Conservation (phyloP, 1,140 invertebrate genomes). For the Drosophila littoralis region DNA sequence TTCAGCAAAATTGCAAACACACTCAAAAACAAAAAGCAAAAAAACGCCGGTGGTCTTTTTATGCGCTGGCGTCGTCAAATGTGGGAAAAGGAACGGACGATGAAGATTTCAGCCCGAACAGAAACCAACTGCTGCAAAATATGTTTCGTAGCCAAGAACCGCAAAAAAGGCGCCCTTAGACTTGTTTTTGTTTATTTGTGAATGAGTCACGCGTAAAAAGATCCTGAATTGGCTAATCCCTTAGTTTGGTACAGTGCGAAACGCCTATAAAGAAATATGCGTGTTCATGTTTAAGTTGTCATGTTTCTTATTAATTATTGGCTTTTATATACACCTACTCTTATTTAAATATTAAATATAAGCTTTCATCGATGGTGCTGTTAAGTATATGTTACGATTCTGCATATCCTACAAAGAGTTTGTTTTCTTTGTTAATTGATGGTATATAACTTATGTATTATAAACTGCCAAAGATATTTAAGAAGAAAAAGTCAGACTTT, state of each 20-base stretch:
- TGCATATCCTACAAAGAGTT: no score
- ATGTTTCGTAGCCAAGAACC: constrained; percentile 30
- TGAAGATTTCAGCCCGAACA: constrained; percentile 32
- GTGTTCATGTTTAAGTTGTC: neutral
- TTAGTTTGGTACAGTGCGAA: constrained; percentile 35
- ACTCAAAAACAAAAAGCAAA: constrained; percentile 33
- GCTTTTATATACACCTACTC: no score
- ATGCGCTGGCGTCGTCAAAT: constrained; percentile 20
- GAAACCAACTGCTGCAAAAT: constrained; percentile 30
- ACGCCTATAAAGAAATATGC: neutral
- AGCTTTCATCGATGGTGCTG: no score
- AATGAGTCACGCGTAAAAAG: constrained; percentile 58
- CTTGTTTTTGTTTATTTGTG: constrained; percentile 46
- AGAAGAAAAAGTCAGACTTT: no score
- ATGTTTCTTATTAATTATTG: neutral
- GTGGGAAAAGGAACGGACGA: constrained; percentile 41
- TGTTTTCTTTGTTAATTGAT: no score
- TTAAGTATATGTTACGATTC: no score
- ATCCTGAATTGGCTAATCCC: constrained; percentile 53
- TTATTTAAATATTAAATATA: no score
- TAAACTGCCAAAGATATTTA: no score
- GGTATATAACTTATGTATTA: no score
- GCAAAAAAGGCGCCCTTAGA: constrained; percentile 37
- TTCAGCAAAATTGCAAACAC: constrained; percentile 73
- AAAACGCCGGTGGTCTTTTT: constrained; percentile 65